Conservation (phyloP, 1,140 invertebrate species). For the Formica exsecta region DNA sequence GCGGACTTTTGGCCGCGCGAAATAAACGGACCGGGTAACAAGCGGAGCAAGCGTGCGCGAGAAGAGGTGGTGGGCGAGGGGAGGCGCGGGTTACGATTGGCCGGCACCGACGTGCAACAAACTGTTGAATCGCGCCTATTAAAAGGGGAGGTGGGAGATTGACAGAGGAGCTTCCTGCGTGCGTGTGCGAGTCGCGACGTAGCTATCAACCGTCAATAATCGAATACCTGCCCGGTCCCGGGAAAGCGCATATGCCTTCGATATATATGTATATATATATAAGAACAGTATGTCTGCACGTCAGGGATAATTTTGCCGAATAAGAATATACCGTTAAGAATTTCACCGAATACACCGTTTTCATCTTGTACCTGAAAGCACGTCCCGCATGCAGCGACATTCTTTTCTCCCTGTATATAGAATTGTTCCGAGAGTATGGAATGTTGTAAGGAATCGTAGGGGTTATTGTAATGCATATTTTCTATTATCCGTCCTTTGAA, state of each 20-base stretch:
- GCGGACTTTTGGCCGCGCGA: constrained; percentile 23
- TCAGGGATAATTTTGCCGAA: too few species aligned
- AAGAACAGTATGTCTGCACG: background rate
- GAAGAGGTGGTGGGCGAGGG: background rate
- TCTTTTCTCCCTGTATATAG: too few species aligned
- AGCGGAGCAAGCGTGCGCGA: background rate
- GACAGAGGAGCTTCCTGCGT: constrained; percentile 41
- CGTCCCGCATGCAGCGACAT: too few species aligned
- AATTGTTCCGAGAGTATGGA: too few species aligned
- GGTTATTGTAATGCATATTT: too few species aligned
- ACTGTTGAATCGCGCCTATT: constrained; percentile 62
- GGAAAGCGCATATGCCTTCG: background rate
- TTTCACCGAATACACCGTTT: too few species aligned
- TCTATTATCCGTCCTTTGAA: too few species aligned
- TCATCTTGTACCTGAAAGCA: too few species aligned
- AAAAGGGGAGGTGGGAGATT: constrained; percentile 51
- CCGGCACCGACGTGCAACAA: constrained; percentile 41
- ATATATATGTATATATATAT: background rate
- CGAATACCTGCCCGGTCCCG: background rate
- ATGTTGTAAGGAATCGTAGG: too few species aligned
- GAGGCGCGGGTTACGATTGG: constrained; percentile 28
- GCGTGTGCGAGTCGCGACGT: constrained; percentile 25
- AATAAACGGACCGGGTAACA: constrained; percentile 28
- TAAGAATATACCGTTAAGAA: too few species aligned
- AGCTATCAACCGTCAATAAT: background rate